Evolutionary conservation across 2,888 invertebrate species (phyloP), one percentile per base, ranked within the genome.

Genomic region (Ornithoptera priamus): DNA sequence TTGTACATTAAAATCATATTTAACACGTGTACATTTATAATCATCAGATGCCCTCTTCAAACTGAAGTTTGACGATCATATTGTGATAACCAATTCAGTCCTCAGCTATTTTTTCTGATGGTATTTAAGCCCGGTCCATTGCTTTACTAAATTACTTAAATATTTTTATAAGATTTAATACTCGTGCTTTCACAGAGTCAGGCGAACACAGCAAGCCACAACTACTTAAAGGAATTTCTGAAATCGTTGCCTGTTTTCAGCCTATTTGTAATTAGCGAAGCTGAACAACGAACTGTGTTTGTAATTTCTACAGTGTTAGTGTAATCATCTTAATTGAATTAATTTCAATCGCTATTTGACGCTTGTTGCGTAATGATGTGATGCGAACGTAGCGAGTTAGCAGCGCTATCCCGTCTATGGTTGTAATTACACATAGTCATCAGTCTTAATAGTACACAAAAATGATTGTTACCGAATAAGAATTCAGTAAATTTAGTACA

Each of bases 281-380:
- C 36, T 60, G 36, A 24, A 60, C 60, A 36, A 30, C 30, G 30
- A 60, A 60, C 36, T 39, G 60, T 60, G 18, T 36, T 39, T 30
- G 60, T 60, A 60, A 60, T 60, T 60, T 60, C 60, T 17, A 60
- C 36, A 39, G 36, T 36, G 60, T 62, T 62, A 22, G 46, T 20
- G 62, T 46, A 62, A 62, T 62, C 42, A 62, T 62, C 42, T 46
- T 42, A 62, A 62, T 46, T 46, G 42, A 62, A 42, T 62, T 62
- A 62, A 62, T 62, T 62, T 36, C 60, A 62, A 46, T 62, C 62
- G 62, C 46, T 62, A 62, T 62, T 12, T 18, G 5, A 22, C 22
- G 22, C 22, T 22, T 22, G 22, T 22, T 20, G 22, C 20, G 42
- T 62, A 62, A 62, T 62, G 39, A 22, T 62, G 42, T 42, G 62